Percentiles rank a stretch among this genome's conserved stretches.
Evolutionary conservation across 2,797 vertebrate genomes (phyloP).

Genomic region (Malurus leucopterus): DNA sequence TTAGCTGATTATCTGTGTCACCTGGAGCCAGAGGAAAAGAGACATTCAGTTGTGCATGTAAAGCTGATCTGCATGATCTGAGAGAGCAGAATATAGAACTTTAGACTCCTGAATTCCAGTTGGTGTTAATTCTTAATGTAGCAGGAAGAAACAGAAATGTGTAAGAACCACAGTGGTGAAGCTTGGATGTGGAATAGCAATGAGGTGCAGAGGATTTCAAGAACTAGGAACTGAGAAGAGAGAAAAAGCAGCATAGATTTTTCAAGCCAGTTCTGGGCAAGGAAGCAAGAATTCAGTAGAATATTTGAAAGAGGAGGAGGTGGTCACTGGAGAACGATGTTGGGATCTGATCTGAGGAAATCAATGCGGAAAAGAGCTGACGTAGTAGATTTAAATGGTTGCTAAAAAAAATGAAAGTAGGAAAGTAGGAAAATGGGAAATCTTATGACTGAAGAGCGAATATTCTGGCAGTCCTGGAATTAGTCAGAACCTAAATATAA

Average conservation of each 20-base stretch:
- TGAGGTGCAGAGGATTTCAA: not conserved
- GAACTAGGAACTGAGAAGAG: not conserved
- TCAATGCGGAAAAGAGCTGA: not conserved
- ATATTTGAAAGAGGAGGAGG: not conserved
- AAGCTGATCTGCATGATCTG: not conserved
- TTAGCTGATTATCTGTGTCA: not conserved
- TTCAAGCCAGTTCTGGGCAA: not conserved
- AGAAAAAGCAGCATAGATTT: not conserved
- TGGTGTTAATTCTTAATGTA: not conserved
- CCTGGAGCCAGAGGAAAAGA: not conserved
- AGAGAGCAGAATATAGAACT: not conserved
- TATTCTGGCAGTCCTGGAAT: conserved; percentile 24
- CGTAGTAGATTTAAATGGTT: not conserved
- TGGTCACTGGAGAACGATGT: not conserved
- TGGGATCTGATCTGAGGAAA: not conserved
- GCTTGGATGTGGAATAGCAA: not conserved
- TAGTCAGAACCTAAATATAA: conserved; percentile 47
- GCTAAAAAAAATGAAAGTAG: not conserved
- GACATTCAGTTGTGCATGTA: not conserved
- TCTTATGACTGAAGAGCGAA: not conserved
- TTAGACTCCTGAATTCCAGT: not conserved
- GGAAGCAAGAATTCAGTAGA: not conserved
- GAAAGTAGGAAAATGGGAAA: not conserved
- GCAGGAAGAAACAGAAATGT: not conserved
- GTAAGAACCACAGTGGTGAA: not conserved